Evolutionary conservation across 2,888 invertebrate species (phyloP).

Genomic region (Leptopilina drosophilae): DNA sequence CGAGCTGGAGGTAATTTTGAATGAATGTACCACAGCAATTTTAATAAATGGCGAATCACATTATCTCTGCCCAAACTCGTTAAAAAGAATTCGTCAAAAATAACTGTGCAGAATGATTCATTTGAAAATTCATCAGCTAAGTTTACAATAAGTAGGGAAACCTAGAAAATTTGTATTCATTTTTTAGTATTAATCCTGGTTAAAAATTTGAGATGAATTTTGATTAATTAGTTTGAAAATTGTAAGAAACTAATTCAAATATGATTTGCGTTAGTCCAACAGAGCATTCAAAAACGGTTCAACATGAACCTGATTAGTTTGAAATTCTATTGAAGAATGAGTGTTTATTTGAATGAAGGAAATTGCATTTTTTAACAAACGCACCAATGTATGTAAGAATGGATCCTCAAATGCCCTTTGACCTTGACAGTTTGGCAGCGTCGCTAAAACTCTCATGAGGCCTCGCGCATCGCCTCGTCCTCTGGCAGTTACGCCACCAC

Average conservation of each 20-base stretch:
- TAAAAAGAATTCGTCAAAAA: conserved; percentile 97
- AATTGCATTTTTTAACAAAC: conserved; percentile 15
- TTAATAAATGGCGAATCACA: conserved; percentile 93
- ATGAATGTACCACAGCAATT: conserved; percentile 94
- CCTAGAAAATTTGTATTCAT: conserved; percentile 69
- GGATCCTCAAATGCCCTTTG: conserved; percentile 97
- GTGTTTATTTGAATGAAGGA: not conserved
- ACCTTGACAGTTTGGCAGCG: conserved; percentile 92
- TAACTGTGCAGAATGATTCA: conserved; percentile 95
- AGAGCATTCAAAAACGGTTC: no score
- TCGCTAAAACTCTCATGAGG: conserved; percentile 90
- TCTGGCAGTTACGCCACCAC: conserved; percentile 59
- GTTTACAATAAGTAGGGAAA: conserved; percentile 86
- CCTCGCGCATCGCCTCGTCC: conserved; percentile 78
- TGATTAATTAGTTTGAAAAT: no score
- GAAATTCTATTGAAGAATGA: not conserved
- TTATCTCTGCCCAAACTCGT: conserved; percentile 93
- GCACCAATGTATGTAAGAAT: conserved; percentile 92
- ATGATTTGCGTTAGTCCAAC: no score
- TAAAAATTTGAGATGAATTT: no score
- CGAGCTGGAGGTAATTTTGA: conserved; percentile 89
- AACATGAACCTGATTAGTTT: no score
- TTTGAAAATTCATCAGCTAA: conserved; percentile 95
- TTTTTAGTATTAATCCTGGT: not conserved
- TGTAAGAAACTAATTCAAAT: no score